These are phyloP conservation scores for Silurus glanis DNA, from an alignment of 2,113 vertebrate species.

Conservation along the genomic window DNA sequence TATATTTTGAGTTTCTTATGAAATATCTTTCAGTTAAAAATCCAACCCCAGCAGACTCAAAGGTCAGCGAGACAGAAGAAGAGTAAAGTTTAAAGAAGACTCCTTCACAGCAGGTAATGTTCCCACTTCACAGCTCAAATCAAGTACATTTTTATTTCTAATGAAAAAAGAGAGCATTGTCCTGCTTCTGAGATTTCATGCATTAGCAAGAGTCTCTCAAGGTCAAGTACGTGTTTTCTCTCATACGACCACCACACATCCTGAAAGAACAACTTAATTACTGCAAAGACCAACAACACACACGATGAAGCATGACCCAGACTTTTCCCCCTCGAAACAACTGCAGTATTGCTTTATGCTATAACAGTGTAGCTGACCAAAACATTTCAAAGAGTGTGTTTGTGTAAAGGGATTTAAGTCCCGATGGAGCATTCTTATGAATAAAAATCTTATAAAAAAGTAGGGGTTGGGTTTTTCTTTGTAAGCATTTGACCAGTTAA, in stretches of 20 bases:
- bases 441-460: slow-evolving; percentile 51
- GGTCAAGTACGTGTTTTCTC: slow-evolving; percentile 54
- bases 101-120: slow-evolving; percentile 47
- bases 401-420: slow-evolving; percentile 29
- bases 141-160: slow-evolving; percentile 68
- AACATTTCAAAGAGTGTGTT: neutral
- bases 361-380: neutral
- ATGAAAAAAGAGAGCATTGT: slow-evolving; percentile 60
- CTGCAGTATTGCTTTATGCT: neutral
- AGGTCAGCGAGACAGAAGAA: slow-evolving; percentile 2
- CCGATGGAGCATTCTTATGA: slow-evolving; percentile 50
- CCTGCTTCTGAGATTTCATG: slow-evolving; percentile 53
- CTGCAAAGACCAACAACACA: slow-evolving; percentile 18
- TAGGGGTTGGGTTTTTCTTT: neutral
- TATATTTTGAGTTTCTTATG: neutral
- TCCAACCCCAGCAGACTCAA: neutral
- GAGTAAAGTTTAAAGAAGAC: slow-evolving; percentile 10
- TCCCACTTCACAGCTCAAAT: slow-evolving; percentile 61
- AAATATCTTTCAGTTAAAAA: neutral
- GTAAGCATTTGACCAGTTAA: slow-evolving; percentile 46
- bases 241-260: slow-evolving; percentile 26
- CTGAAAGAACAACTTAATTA: slow-evolving; percentile 37
- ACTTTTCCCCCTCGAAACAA: no score
- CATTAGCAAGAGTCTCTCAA: slow-evolving; percentile 56
- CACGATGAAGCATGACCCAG: neutral